A percentile compares a stretch with the other conserved stretches of the same genome.
Conservation (phyloP, 2,797 vertebrate genomes). For the Sebastes aleutianus region DNA sequence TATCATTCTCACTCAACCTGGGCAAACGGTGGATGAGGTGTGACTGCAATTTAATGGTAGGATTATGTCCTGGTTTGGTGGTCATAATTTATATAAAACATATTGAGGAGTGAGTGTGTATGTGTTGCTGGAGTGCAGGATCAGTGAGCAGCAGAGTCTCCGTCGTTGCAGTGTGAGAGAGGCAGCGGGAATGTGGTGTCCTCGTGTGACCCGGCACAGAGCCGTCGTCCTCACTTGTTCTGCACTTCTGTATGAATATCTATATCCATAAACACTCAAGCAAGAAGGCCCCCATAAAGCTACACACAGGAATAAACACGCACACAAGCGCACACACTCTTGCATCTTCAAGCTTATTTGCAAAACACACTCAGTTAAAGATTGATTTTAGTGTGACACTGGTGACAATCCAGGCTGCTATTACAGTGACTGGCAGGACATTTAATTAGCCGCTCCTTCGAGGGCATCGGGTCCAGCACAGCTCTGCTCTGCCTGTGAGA, state of each 20-base stretch:
- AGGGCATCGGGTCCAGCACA: slow-evolving; percentile 58
- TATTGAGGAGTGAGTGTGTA: neutral
- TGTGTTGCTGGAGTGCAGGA: slow-evolving; percentile 31
- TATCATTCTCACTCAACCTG: neutral
- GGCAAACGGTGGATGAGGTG: neutral
- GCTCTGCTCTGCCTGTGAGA: slow-evolving; percentile 49
- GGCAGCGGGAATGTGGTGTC: slow-evolving; percentile 76
- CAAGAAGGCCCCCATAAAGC: neutral
- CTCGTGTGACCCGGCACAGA: slow-evolving; percentile 68
- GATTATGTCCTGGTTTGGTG: slow-evolving; percentile 15
- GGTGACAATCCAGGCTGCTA: slow-evolving; percentile 50
- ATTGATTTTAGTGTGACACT: slow-evolving; percentile 59
- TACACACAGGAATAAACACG: slow-evolving; percentile 16
- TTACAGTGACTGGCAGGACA: slow-evolving; percentile 67
- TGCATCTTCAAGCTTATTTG: slow-evolving; percentile 26
- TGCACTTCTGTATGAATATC: slow-evolving; percentile 37
- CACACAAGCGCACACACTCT: neutral
- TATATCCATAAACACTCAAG: slow-evolving; percentile 11
- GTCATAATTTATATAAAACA: neutral
- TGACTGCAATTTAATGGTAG: neutral
- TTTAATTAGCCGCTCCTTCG: slow-evolving; percentile 66
- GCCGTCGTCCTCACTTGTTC: slow-evolving; percentile 48
- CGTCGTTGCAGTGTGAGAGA: slow-evolving; percentile 73
- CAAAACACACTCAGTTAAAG: slow-evolving; percentile 43
- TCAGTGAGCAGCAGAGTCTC: slow-evolving; percentile 46